Evolutionary conservation across 2,888 invertebrate genomes (phyloP), one percentile per base, ranked within the genome.

Genomic region (Octodonta nipae): DNA sequence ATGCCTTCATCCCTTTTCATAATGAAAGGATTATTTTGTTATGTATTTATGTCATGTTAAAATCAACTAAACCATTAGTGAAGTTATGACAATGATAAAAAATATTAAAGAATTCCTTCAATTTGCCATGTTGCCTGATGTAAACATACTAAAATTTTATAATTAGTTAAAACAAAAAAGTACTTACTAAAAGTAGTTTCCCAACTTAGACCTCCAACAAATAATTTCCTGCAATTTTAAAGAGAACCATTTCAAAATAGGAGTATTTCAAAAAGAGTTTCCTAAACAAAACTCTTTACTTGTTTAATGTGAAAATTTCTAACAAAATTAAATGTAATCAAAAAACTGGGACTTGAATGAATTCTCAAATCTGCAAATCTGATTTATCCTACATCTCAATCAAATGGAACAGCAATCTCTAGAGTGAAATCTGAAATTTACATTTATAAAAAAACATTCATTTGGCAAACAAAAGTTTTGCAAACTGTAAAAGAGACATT

Each of bases 141-240:
- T n/a, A n/a, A n/a, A n/a, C n/a, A n/a, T n/a, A n/a, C n/a, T n/a
- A n/a, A n/a, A n/a, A n/a, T n/a, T n/a, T n/a, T n/a, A n/a, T n/a
- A n/a, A n/a, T n/a, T n/a, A n/a, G 11, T 17, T 20, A 27, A 34
- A 31, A 39, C 31, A 33, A 38, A 34, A 38, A 40, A 49, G 47
- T 58, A 85, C 89, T 87, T 73, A 95, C 93, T 91, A 68, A 92
- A 89, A 64, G 89, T 85, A 28, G 92, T 93, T 71, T 93, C 93
- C 92, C 93, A 93, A 75, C 91, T 93, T 51, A 95, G 71, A 47
- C 92, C 93, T 57, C 95, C 95, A 67, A 95, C 92, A 78, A 95
- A 95, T 51, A 95, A 79, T 78, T 95, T 95, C 73, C 93, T 93
- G 81, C 56, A 78, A 75, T 71, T 60, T 65, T 67, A 58, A 66